Evolutionary conservation across 2,113 vertebrate species (phyloP), one percentile per base, ranked within the genome.

Genomic region (Ictalurus furcatus): DNA sequence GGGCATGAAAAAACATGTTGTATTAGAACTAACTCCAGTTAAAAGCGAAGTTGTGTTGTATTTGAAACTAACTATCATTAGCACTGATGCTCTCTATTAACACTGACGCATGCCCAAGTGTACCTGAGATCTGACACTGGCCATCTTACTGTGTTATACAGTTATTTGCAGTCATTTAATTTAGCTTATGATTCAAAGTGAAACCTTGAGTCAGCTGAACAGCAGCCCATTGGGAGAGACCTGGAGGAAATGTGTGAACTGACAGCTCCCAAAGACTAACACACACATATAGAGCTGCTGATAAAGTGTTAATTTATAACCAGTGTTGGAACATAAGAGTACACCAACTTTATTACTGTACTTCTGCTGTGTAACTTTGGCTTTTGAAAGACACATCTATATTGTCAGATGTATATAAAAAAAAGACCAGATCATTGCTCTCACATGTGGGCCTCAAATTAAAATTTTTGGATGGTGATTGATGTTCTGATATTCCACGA

Each of bases 131-230:
- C 23, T 79, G 71, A 21, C 25, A 17, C 54, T n/a, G 85, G 78
- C 23, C 6, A 44, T 7, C 85, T 44, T 37, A 59, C 23, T 28
- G 16, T 78, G 16, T 37, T 84, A 14, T 34, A 23, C n/a, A 61
- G 1, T 28, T 34, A 34, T 40, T 40, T 84, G 59, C 12, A 28
- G 37, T 85, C 30, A 85, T 58, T 52, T 30, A 74, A 30, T 48
- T 73, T 56, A 28, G n/a, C 44, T 65, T 85, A 69, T 23, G 25
- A 85, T 63, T 48, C 44, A 37, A 48, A 56, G 23, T 79, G 28
- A 79, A 86, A 76, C 48, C 65, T 52, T 83, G 56, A 30, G n/a
- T 61, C 54, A 87, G 58, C 58, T 48, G 6, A 73, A 59, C 69
- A 56, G 52, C 67, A 40, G 71, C 69, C 25, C 59, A 71, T 0